Percentiles rank a stretch among this genome's conserved stretches.
phyloP scores from a whole-genome alignment of 2,888 invertebrate genomes.

The Opisthograptis luteolata region DNA sequence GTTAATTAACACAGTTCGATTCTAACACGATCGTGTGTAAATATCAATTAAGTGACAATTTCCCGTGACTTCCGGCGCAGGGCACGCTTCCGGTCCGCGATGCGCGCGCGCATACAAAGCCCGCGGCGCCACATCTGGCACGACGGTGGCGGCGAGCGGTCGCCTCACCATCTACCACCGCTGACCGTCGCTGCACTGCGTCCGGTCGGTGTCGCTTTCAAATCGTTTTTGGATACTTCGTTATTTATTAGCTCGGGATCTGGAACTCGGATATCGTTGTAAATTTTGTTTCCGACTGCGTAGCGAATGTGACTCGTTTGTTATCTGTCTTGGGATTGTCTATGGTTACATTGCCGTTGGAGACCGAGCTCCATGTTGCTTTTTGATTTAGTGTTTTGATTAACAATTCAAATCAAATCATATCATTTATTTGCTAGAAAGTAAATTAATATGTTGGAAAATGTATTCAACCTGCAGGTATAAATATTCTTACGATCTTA shows the following conservation, averaged over 20 bases:
- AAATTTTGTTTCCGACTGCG: constrained; percentile 16
- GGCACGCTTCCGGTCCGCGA: constrained; percentile 58
- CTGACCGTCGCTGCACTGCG: constrained; percentile 19
- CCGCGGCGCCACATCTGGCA: constrained; percentile 64
- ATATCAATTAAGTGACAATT: constrained; percentile 68
- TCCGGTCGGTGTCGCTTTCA: constrained; percentile 29
- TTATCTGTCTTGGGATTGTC: constrained; percentile 9
- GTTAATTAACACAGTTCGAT: constrained; percentile 29
- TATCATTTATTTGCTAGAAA: too few species aligned
- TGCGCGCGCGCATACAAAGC: constrained; percentile 68
- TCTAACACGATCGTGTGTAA: constrained; percentile 55
- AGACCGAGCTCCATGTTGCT: constrained; percentile 2
- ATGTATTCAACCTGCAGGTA: too few species aligned
- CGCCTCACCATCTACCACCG: constrained; percentile 8
- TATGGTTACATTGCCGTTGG: background rate
- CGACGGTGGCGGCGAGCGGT: constrained; percentile 14
- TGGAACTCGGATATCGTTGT: constrained; percentile 22
- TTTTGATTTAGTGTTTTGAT: constrained; percentile 18
- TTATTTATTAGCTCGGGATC: constrained; percentile 27
- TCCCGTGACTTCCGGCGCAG: constrained; percentile 61
- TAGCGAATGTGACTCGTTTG: constrained; percentile 20
- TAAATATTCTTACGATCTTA: too few species aligned
- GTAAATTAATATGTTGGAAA: too few species aligned
- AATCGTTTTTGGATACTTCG: constrained; percentile 21
- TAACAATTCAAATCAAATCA: constrained; percentile 12